Conservation (phyloP, 1,140 invertebrate species). For the Aplysia californica region DNA sequence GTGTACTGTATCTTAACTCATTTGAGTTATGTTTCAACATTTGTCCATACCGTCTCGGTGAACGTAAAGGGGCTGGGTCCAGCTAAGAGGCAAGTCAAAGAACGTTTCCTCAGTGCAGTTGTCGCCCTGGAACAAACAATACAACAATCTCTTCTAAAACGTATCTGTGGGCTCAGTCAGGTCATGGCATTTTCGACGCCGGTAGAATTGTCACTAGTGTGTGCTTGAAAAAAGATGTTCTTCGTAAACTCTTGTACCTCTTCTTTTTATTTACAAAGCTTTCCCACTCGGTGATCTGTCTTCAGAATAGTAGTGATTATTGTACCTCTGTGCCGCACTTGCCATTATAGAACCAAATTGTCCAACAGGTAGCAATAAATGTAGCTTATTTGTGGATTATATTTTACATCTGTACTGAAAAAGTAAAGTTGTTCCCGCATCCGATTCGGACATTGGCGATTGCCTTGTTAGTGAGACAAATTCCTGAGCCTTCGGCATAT, state of each 20-base stretch:
- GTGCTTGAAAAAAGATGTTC: neutral
- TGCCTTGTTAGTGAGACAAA: too few species aligned
- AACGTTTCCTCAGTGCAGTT: neutral
- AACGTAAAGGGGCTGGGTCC: neutral
- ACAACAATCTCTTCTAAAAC: neutral
- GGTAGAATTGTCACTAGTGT: neutral
- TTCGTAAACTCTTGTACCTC: neutral
- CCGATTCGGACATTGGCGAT: too few species aligned
- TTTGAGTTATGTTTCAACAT: neutral
- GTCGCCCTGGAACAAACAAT: constrained; percentile 9
- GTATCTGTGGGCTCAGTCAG: neutral
- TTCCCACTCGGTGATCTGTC: neutral
- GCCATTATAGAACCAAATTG: too few species aligned
- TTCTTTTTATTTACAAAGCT: neutral
- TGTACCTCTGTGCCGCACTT: too few species aligned
- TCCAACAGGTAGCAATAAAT: too few species aligned
- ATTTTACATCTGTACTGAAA: too few species aligned
- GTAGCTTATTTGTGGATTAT: too few species aligned
- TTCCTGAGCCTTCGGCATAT: too few species aligned
- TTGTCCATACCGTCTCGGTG: constrained; percentile 9
- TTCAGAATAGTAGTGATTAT: neutral
- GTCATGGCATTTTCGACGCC: too few species aligned
- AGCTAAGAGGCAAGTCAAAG: constrained; percentile 14
- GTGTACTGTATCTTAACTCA: too few species aligned
- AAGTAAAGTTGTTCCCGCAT: too few species aligned